Evolutionary conservation across 2,113 vertebrate species (phyloP), one percentile per base, ranked within the genome.

Genomic region (Gnathonemus longibarbis): DNA sequence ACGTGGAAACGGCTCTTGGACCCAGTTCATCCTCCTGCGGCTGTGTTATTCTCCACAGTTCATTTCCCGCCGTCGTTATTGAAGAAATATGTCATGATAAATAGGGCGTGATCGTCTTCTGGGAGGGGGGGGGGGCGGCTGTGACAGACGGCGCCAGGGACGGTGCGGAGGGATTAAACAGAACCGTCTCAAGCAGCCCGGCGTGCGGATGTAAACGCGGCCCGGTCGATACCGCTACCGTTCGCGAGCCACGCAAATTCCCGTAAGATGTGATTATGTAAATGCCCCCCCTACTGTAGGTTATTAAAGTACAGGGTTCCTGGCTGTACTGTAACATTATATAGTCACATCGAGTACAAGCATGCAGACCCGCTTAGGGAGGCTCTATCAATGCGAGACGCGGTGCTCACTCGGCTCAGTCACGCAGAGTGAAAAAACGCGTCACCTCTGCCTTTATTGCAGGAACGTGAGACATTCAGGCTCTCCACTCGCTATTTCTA

Each of bases 251-350:
- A 3, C 11, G 9, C 27, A 52, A 87, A 87, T 87, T 87, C n/a
- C 35, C n/a, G 17, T 27, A n/a, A 86, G 48, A 49, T 35, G 85
- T 56, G 15, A 53, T 87, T 35, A 87, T 87, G 49, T 87, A 39
- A 31, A 39, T 87, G n/a, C 48, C n/a, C 15, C 31, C 27, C 50
- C 5, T 5, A 21, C 19, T 66, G 53, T 50, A 89, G 48, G 88
- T 89, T 87, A 83, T 84, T 49, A 53, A 77, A 90, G 89, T 53
- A 19, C 74, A 89, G 19, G n/a, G 21, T 84, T 42, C 84, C 21
- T n/a, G 39, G 3, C 39, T 10, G 80, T n/a, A 24, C 8, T 46
- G 83, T 48, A 85, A 39, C 27, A 46, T 85, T 86, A 86, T n/a
- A 86, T 31, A 27, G 52, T 88, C 35, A 88, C 7, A 88, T 62